phyloP scores from a whole-genome alignment of 2,888 invertebrate species.

The Dicyrtomina minuta region DNA sequence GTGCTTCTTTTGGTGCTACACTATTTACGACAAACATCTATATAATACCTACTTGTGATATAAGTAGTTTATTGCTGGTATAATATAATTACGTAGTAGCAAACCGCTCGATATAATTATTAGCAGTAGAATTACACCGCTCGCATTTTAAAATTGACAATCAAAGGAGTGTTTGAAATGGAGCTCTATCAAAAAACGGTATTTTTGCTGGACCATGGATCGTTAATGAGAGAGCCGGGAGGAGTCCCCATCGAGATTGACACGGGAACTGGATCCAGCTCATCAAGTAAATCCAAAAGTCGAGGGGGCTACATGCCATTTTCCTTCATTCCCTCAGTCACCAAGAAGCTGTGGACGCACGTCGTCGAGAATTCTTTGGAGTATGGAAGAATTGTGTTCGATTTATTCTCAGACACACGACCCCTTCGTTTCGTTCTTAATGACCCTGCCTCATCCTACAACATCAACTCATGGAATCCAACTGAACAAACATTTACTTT shows the following conservation, averaged over 20 bases:
- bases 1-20: too few species aligned
- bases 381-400: constrained; percentile 95
- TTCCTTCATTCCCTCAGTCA: constrained; percentile 69
- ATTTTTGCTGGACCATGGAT: constrained; percentile 91
- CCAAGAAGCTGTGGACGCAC: constrained; percentile 94
- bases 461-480: constrained; percentile 80
- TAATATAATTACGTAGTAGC: too few species aligned
- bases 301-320: neutral
- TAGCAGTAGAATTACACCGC: too few species aligned
- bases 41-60: too few species aligned
- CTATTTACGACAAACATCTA: too few species aligned
- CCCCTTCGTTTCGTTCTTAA: constrained; percentile 84
- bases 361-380: constrained; percentile 93
- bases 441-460: constrained; percentile 74
- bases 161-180: too few species aligned
- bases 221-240: constrained; percentile 82
- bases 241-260: constrained; percentile 83
- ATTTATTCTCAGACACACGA: constrained; percentile 87
- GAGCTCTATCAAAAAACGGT: constrained; percentile 70
- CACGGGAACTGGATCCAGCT: constrained; percentile 57
- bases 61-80: too few species aligned
- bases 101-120: too few species aligned
- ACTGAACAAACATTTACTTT: constrained; percentile 82
- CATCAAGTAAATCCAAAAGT: neutral
- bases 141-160: too few species aligned